These are phyloP conservation scores for Coelopa pilipes DNA, from an alignment of 2,888 invertebrate genomes.

Conservation along the genomic window DNA sequence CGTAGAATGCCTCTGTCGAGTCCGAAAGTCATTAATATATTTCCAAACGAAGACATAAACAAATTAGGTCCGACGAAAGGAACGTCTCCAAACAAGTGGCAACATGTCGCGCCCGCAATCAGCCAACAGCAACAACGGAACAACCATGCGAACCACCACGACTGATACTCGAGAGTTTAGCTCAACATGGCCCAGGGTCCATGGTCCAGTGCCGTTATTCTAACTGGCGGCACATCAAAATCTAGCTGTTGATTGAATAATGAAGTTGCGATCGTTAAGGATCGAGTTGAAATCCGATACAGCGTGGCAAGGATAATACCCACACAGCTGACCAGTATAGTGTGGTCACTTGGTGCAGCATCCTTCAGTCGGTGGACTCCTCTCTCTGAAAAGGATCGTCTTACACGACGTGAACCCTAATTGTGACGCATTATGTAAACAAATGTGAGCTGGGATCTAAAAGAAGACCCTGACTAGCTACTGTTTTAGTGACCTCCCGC, in stretches of 20 bases:
- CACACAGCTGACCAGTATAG: no score
- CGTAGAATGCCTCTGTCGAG: background rate
- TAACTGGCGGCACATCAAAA: background rate
- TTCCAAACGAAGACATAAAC: constrained; percentile 8
- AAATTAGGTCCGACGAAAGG: constrained; percentile 1
- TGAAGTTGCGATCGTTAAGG: background rate
- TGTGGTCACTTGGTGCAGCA: no score
- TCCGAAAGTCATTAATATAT: constrained; percentile 14
- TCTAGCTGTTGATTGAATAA: constrained; percentile 30
- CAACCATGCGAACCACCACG: background rate
- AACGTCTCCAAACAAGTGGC: constrained; percentile 17
- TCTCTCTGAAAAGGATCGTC: constrained; percentile 8
- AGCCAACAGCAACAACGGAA: background rate
- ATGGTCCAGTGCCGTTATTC: no score
- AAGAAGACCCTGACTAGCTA: background rate
- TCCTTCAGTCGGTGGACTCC: no score
- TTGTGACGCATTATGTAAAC: constrained; percentile 6
- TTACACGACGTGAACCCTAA: constrained; percentile 1
- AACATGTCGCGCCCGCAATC: background rate
- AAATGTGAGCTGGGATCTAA: background rate
- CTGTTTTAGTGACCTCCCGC: background rate
- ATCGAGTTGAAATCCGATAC: constrained; percentile 22
- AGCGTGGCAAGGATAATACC: no score
- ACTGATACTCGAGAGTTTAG: constrained; percentile 31
- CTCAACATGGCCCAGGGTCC: background rate